Base-by-base conservation (phyloP, 2,797 vertebrate species). In the Pelochelys cantorii region DNA sequence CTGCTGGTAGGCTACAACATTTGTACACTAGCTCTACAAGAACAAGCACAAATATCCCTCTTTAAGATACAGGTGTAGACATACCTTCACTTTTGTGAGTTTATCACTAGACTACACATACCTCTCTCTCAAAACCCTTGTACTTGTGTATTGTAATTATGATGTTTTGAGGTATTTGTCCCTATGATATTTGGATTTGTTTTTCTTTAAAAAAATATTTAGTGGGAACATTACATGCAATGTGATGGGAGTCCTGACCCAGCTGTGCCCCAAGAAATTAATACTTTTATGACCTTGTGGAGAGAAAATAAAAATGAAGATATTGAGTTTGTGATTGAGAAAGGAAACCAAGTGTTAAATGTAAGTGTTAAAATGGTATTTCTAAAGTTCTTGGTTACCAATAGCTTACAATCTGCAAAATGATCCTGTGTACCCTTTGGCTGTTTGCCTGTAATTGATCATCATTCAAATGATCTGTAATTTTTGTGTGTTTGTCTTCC, bases 221-320 rank as follows among this genome's bases (percentile, higher is more conserved):
- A 99, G 99, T 99, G 99, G 99, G 97, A 99, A 31, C 98, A 97
- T 75, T 99, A 99, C 95, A 97, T 98, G 94, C 65, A 90, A 1
- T 99, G 99, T 89, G 98, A 99, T 37, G 98, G 98, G 37, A 98
- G 37, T 56, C 99, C 99, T 42, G 98, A 99, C 77, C 99, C 99
- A n/a, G 89, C 97, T 1, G 56, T 98, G 1, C 95, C 97, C 56
- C 97, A 92, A 79, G 99, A 99, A 71, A 98, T 99, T 29, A 99
- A 99, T 91, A 98, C 98, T 37, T 99, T 98, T 87, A 98, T 99
- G 90, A 99, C 96, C 89, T 94, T 99, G 85, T 99, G 99, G 99
- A 96, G 88, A 87, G 99, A 99, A 34, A 97, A 99, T 82, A 94
- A 89, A 31, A 97, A 98, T 25, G 95, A 98, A 54, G 97, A 98